These are phyloP conservation scores for Anas platyrhynchos DNA, from an alignment of 2,113 vertebrate genomes.

Conservation along the genomic window DNA sequence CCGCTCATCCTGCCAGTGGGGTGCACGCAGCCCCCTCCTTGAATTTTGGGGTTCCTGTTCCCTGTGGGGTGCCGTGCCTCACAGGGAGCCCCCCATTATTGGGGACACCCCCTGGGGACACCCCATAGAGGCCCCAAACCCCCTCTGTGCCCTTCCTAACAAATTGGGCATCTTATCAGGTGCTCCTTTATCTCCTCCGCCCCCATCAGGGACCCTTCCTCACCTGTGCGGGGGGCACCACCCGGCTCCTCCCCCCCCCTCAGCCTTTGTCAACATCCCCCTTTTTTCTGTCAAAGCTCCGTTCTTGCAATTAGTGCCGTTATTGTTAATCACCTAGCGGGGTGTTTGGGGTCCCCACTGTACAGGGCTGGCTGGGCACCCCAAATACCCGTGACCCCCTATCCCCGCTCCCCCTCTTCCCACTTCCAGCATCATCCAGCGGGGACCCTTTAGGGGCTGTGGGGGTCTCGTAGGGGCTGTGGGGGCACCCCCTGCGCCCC, in stretches of 20 bases:
- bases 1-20: fast-evolving
- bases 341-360: background rate
- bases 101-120: too few relatives aligned
- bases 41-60: background rate
- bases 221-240: background rate
- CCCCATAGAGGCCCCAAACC: background rate
- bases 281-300: fast-evolving
- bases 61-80: fast-evolving
- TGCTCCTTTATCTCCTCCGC: background rate
- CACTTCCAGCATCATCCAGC: background rate
- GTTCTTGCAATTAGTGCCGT: background rate
- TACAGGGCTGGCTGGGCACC: background rate
- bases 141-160: background rate
- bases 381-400: background rate
- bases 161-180: background rate
- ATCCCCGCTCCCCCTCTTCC: background rate
- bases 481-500: background rate
- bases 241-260: background rate
- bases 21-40: background rate
- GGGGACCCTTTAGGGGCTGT: background rate
- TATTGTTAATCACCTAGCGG: background rate
- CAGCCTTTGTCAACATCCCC: background rate
- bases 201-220: fast-evolving
- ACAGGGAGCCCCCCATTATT: fast-evolving
- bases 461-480: background rate